A percentile compares a stretch with the other conserved stretches of the same genome.
Evolutionary conservation across 1,140 invertebrate species (phyloP).

Genomic region (Drosophila nebulosa): DNA sequence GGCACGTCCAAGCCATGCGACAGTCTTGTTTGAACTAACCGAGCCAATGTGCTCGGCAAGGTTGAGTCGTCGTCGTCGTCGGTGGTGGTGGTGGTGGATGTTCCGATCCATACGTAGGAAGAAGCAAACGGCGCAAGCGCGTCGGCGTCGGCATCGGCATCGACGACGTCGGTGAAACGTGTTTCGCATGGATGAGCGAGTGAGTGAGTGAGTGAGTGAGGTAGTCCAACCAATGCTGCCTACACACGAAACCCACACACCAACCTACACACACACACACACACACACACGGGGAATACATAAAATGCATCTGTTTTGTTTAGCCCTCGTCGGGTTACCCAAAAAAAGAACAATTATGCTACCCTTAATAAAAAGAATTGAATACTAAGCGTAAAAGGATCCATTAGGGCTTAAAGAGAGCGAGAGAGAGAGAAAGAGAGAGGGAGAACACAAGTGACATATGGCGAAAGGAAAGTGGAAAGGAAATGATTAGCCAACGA

Average conservation of each 20-base stretch:
- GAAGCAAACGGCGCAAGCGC: slow-evolving; percentile 35
- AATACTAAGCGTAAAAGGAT: slow-evolving; percentile 67
- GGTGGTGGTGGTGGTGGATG: background rate
- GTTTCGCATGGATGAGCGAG: slow-evolving; percentile 51
- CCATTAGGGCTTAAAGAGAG: slow-evolving; percentile 33
- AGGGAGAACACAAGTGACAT: slow-evolving; percentile 26
- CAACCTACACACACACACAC: background rate
- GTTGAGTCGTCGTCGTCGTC: background rate
- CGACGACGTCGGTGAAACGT: slow-evolving; percentile 58
- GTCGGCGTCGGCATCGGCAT: slow-evolving; percentile 22
- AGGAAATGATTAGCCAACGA: slow-evolving; percentile 71
- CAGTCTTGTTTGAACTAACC: slow-evolving; percentile 73
- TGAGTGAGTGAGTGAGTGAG: slow-evolving; percentile 15
- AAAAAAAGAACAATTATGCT: slow-evolving; percentile 40
- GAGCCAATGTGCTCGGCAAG: slow-evolving; percentile 30
- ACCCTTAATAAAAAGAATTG: slow-evolving; percentile 23
- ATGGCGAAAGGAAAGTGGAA: slow-evolving; percentile 30
- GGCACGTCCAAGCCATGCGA: slow-evolving; percentile 55
- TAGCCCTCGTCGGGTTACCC: slow-evolving; percentile 34
- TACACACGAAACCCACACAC: slow-evolving; percentile 26
- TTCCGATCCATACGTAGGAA: slow-evolving; percentile 9
- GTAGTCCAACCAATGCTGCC: slow-evolving; percentile 13
- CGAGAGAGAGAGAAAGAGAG: background rate
- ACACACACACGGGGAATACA: slow-evolving; percentile 4
- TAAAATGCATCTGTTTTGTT: slow-evolving; percentile 71